A percentile compares a stretch with the other conserved stretches of the same genome.
These are phyloP conservation scores for Hemistola chrysoprasaria DNA, from an alignment of 2,888 invertebrate species.

Conservation along the genomic window DNA sequence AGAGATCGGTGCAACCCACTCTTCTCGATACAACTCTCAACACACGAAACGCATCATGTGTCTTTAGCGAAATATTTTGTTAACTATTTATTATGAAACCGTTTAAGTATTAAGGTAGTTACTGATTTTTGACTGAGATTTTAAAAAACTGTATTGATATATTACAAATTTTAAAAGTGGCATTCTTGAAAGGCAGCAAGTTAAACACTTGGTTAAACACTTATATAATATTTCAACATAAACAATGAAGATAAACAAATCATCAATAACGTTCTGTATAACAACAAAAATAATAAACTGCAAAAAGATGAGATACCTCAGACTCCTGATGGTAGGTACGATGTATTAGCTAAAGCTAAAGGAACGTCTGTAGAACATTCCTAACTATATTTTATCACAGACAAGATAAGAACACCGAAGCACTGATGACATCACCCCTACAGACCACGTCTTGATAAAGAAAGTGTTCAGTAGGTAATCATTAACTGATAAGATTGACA, in stretches of 20 bases:
- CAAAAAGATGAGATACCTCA: constrained; percentile 22
- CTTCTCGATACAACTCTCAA: constrained; percentile 30
- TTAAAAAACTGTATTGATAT: too few relatives aligned
- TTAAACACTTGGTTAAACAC: too few relatives aligned
- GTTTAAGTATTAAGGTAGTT: too few relatives aligned
- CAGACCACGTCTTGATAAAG: constrained; percentile 67
- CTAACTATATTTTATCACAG: constrained; percentile 65
- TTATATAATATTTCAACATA: too few relatives aligned
- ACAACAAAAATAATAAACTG: constrained; percentile 13
- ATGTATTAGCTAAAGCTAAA: constrained; percentile 47
- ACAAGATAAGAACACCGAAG: constrained; percentile 69
- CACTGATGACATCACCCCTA: constrained; percentile 70
- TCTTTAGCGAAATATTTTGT: constrained; percentile 1
- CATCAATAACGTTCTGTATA: constrained; percentile 1
- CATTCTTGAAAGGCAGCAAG: too few relatives aligned
- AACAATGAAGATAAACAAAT: constrained; percentile 3
- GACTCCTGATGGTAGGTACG: constrained; percentile 33
- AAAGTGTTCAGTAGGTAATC: constrained; percentile 69
- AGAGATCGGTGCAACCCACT: constrained; percentile 51
- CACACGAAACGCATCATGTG: constrained; percentile 49
- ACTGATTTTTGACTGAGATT: too few relatives aligned
- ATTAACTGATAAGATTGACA: constrained; percentile 60
- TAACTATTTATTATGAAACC: too few relatives aligned
- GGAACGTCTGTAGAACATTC: constrained; percentile 57
- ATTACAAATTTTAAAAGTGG: too few relatives aligned